Conservation (phyloP, 2,113 vertebrate species). For the Copsychus sechellarum region DNA sequence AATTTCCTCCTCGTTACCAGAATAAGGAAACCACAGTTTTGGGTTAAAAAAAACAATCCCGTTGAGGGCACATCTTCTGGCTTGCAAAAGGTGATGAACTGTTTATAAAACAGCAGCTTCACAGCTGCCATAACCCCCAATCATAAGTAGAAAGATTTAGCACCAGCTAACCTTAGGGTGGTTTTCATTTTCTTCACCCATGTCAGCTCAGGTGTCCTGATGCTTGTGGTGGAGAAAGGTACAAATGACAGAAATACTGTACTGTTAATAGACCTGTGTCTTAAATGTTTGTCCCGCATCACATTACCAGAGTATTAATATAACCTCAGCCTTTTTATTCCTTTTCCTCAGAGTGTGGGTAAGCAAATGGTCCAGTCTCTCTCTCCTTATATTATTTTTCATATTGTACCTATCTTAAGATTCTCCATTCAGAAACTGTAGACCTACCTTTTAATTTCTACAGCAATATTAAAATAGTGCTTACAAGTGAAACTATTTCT, state of each 20-base stretch:
- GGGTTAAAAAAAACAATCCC: background rate
- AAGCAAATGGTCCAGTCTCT: background rate
- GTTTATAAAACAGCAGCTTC: background rate
- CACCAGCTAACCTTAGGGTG: background rate
- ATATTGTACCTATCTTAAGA: background rate
- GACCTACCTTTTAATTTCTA: background rate
- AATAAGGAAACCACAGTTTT: background rate
- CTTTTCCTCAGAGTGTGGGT: background rate
- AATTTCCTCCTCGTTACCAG: background rate
- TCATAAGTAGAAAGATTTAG: background rate
- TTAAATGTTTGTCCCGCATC: background rate
- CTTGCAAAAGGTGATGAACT: background rate
- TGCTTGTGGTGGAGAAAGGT: background rate
- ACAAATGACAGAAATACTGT: background rate
- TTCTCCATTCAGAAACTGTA: background rate
- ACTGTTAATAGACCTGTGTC: background rate
- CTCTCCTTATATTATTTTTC: background rate
- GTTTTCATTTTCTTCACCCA: background rate
- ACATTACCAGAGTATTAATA: background rate
- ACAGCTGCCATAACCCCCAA: background rate
- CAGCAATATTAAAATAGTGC: background rate
- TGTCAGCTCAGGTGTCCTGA: background rate
- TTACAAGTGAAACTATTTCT: background rate
- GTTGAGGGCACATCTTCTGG: background rate
- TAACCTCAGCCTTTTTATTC: background rate